These are phyloP conservation scores for Sinocyclocheilus grahami DNA, from an alignment of 2,113 vertebrate species.

Conservation along the genomic window DNA sequence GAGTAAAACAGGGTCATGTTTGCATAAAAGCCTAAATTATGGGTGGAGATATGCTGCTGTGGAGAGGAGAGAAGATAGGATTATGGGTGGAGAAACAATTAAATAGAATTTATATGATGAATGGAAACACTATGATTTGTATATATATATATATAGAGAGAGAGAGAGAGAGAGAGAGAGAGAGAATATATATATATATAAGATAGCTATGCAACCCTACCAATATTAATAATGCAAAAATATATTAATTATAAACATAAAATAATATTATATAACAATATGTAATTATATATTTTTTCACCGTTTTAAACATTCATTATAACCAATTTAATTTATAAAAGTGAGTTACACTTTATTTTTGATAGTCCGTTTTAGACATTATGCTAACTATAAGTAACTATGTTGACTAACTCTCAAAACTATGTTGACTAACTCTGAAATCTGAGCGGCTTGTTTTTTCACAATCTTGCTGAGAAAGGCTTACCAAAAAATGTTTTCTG, in stretches of 20 bases:
- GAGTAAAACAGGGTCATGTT: conserved; percentile 59
- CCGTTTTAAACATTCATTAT: background rate
- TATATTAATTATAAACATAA: too few relatives aligned
- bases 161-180: too few relatives aligned
- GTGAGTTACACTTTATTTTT: background rate
- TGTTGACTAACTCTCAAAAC: background rate
- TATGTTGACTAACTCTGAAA: background rate
- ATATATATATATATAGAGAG: too few relatives aligned
- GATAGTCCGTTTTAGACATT: background rate
- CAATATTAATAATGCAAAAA: too few relatives aligned
- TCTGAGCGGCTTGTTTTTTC: too few relatives aligned
- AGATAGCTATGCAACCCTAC: too few relatives aligned
- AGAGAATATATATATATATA: too few relatives aligned
- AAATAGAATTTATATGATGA: background rate
- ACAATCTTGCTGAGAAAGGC: too few relatives aligned
- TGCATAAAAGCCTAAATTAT: conserved; percentile 60
- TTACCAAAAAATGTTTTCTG: too few relatives aligned
- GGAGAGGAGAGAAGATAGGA: conserved; percentile 1
- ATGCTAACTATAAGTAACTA: background rate
- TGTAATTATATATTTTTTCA: too few relatives aligned
- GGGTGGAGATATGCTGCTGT: conserved; percentile 22
- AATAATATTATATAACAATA: too few relatives aligned
- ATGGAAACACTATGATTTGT: conserved; percentile 20
- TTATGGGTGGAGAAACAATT: background rate
- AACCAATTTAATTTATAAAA: too few relatives aligned